Conservation (phyloP, 1,140 invertebrate species). For the Campoletis sonorensis region DNA sequence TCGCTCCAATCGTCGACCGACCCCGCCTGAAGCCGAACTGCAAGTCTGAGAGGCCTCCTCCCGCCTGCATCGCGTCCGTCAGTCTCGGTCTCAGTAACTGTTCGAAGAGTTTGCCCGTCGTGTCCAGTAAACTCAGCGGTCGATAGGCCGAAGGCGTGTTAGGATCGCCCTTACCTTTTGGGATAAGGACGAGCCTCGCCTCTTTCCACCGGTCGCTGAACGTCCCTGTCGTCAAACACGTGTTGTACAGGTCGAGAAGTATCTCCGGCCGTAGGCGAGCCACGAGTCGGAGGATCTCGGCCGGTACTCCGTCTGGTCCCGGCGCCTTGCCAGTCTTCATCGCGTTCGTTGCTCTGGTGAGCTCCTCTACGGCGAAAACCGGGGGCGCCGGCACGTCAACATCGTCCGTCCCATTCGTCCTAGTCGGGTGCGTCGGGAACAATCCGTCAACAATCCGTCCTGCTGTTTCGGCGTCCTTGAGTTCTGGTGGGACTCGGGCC, state of each 20-base stretch:
- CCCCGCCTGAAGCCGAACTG: slow-evolving; percentile 33
- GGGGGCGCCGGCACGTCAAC: neutral
- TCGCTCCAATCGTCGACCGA: slow-evolving; percentile 32
- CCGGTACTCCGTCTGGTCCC: slow-evolving; percentile 12
- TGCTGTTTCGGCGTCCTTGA: slow-evolving; percentile 21
- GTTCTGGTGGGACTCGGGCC: neutral
- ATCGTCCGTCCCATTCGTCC: neutral
- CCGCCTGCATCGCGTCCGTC: neutral
- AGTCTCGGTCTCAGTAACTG: slow-evolving; percentile 27
- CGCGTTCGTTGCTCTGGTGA: slow-evolving; percentile 5
- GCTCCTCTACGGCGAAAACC: neutral
- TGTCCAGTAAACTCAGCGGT: slow-evolving; percentile 1
- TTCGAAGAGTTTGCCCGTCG: slow-evolving; percentile 35
- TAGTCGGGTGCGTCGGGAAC: neutral
- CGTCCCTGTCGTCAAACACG: slow-evolving; percentile 24
- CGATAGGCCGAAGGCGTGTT: slow-evolving; percentile 27
- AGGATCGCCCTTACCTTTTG: slow-evolving; percentile 46
- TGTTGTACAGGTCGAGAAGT: slow-evolving; percentile 15
- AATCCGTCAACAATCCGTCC: slow-evolving; percentile 25
- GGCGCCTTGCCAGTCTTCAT: slow-evolving; percentile 16
- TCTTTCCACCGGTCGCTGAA: slow-evolving; percentile 50
- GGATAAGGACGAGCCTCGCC: slow-evolving; percentile 50
- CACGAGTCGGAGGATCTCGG: neutral
- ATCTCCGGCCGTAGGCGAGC: neutral
- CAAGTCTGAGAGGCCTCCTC: neutral